Base-by-base conservation (phyloP, 1,140 invertebrate species). In the Neocloeon triangulifer region DNA sequence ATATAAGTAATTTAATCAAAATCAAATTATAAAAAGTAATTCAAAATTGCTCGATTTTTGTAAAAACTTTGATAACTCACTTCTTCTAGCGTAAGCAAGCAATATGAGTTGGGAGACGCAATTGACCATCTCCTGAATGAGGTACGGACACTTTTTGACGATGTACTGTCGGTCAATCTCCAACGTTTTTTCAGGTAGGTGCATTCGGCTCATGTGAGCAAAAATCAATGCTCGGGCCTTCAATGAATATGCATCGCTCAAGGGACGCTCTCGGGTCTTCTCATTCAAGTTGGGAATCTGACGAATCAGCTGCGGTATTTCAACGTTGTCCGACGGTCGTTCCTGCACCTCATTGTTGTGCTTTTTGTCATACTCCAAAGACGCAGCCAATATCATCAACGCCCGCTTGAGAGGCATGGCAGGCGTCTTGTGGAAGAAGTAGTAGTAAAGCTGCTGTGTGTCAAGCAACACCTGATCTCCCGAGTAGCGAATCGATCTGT, bases 71-170 rank as follows among this genome's bases (percentile, higher is more conserved):
- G 15, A 20, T 25, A 16, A 62, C 62, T 61, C 57, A 85, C 80
- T 71, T 66, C 81, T 69, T 43, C 82, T 67, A 37, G 84, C 74
- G 54, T 92, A 84, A 14, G 82, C 84, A 39, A 96, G 59, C 43
- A 88, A 68, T 29, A 92, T 85, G 16, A 98, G 58, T 53, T 95
- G 86, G 49, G 91, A 79, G 4, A 88, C 75, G 51, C 88, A 88
- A 43, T 79, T 82, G 27, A 97, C 77, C 82, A 97, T 94, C 58
- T 98, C 94, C 47, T 95, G 81, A 38, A 98, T 73, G n/a, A 99
- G 61, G 52, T 85, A 84, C 2, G 92, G 88, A 52, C 80, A 84
- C 51, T 95, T 89, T 43, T 73, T 81, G 22, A 95, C 66, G 38
- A 96, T 72, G 43, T 86, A 89, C 43, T 77, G 67, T 26, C 79